A percentile compares a stretch with the other conserved stretches of the same genome.
Evolutionary conservation across 1,140 invertebrate genomes (phyloP).

Genomic region (Hesperophylax magnus): DNA sequence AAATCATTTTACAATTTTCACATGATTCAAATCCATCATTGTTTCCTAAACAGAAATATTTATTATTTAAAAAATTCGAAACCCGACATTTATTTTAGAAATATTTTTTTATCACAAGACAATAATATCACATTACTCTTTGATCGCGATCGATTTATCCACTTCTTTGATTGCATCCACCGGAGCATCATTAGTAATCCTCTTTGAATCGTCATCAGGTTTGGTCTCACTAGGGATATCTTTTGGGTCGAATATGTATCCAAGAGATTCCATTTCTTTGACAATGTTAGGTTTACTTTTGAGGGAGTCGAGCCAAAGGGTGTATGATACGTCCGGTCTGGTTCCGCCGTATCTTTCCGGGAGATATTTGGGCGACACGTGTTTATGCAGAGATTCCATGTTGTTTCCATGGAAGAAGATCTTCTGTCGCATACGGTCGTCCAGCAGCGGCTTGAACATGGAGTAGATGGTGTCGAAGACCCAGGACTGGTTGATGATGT

Average conservation of each 20-base stretch:
- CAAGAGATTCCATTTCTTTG: conserved; percentile 76
- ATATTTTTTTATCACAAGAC: background rate
- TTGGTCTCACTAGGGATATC: conserved; percentile 37
- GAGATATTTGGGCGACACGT: conserved; percentile 78
- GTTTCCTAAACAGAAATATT: too few relatives aligned
- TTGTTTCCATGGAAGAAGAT: conserved; percentile 84
- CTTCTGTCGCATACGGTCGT: conserved; percentile 76
- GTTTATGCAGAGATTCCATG: conserved; percentile 81
- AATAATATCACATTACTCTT: conserved; percentile 1
- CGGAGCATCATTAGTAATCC: background rate
- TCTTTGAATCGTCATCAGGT: background rate
- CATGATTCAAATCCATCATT: too few relatives aligned
- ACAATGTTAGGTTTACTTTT: conserved; percentile 72
- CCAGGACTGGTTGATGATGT: conserved; percentile 86
- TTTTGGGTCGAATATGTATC: conserved; percentile 69
- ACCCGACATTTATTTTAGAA: too few relatives aligned
- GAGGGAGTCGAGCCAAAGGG: conserved; percentile 79
- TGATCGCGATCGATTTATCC: background rate
- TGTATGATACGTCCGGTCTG: conserved; percentile 79
- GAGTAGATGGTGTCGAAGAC: conserved; percentile 83
- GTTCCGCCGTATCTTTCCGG: conserved; percentile 81
- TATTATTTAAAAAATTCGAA: too few relatives aligned
- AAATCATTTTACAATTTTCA: too few relatives aligned
- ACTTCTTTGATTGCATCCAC: conserved; percentile 18
- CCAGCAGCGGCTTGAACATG: conserved; percentile 83